phyloP scores from a whole-genome alignment of 2,113 vertebrate genomes.

The Pygoscelis antarcticus region DNA sequence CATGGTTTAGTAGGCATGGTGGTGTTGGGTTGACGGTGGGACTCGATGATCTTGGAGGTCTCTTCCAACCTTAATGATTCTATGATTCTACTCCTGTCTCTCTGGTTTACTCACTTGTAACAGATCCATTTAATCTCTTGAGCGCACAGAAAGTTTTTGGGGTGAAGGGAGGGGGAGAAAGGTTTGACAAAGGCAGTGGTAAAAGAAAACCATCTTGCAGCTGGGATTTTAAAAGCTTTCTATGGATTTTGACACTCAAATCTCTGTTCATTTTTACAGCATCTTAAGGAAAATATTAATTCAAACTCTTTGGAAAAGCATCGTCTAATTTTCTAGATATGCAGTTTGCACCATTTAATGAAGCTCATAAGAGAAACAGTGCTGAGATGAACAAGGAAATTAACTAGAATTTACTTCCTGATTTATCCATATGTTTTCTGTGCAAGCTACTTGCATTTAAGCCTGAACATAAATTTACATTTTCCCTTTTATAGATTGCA shows the following conservation, averaged over 20 bases:
- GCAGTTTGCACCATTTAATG: neutral
- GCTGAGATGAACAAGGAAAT: neutral
- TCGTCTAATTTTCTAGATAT: neutral
- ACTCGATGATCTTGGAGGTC: too few species aligned
- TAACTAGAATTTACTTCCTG: neutral
- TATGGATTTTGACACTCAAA: neutral
- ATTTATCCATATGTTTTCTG: neutral
- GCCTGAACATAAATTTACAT: neutral
- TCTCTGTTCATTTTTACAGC: neutral
- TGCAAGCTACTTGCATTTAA: neutral
- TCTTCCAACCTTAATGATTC: too few species aligned
- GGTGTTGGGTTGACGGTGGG: too few species aligned
- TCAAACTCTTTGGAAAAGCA: neutral
- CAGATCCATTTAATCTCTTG: neutral
- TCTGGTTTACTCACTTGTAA: neutral
- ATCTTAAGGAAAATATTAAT: neutral
- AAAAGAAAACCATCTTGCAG: neutral
- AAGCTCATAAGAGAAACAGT: neutral
- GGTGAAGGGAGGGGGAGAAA: neutral
- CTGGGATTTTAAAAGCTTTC: neutral
- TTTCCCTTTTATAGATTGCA: neutral
- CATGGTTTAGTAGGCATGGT: too few species aligned
- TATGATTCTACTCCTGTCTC: neutral
- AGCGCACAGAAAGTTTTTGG: neutral
- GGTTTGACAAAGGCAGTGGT: neutral